Conservation (phyloP, 2,888 invertebrate genomes). For the Podabrus alpinus region DNA sequence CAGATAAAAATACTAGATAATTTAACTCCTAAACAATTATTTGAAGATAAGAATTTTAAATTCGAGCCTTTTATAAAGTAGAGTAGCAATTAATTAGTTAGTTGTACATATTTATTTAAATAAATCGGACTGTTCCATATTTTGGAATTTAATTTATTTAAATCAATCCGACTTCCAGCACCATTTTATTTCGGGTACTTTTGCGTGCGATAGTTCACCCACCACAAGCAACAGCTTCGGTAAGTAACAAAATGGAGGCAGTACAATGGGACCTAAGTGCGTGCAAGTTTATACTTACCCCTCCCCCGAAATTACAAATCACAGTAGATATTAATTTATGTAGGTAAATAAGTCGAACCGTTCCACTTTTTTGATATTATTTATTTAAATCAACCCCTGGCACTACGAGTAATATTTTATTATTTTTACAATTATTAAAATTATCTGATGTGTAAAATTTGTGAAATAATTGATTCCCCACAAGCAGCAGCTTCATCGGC, state of each 20-base stretch:
- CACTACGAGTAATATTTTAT: too few species aligned
- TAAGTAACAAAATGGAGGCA: too few species aligned
- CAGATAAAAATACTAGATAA: conserved; percentile 63
- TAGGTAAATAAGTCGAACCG: too few species aligned
- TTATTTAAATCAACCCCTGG: not conserved
- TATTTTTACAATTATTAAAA: too few species aligned
- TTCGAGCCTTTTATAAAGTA: conserved; percentile 37
- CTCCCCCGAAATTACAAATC: too few species aligned
- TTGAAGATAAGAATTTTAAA: conserved; percentile 52
- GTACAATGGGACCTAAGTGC: too few species aligned
- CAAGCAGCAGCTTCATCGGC: not conserved
- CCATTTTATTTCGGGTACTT: not conserved
- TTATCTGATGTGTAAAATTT: not conserved
- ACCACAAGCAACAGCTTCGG: too few species aligned
- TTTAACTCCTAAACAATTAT: conserved; percentile 61
- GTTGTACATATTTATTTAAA: not conserved
- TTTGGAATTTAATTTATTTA: not conserved
- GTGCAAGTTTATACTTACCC: too few species aligned
- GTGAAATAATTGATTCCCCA: not conserved
- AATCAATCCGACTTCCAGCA: not conserved
- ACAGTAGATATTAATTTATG: too few species aligned
- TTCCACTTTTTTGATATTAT: too few species aligned
- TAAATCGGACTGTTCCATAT: conserved; percentile 37
- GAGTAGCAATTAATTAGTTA: not conserved
- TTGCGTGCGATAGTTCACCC: too few species aligned